Evolutionary conservation across 2,797 vertebrate species (phyloP).

Genomic region (Protonibea diacanthus): DNA sequence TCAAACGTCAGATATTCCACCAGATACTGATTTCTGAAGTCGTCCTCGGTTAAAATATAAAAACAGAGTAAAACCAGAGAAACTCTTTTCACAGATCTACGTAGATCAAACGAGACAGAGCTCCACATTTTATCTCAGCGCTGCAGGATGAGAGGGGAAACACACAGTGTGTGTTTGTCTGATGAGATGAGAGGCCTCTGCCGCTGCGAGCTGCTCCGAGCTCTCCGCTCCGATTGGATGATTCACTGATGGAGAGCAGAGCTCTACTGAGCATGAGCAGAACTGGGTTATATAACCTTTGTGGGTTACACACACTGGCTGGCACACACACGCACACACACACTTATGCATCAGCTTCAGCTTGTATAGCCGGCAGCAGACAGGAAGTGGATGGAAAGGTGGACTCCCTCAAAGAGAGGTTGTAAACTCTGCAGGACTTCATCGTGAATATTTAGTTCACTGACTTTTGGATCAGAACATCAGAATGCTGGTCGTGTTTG

Average conservation of each 20-base stretch:
- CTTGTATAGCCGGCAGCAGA: background rate
- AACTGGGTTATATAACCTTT: conserved; percentile 77
- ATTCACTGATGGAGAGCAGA: conserved; percentile 56
- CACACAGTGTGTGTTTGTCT: conserved; percentile 36
- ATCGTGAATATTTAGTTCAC: background rate
- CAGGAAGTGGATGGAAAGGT: background rate
- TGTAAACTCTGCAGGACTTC: background rate
- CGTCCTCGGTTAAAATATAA: too few species aligned
- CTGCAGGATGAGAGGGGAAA: conserved; percentile 12
- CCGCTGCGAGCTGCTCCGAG: conserved; percentile 39
- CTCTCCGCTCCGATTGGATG: conserved; percentile 58
- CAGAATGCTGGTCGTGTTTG: background rate
- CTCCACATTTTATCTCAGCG: background rate
- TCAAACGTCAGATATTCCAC: too few species aligned
- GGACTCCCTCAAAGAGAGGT: background rate
- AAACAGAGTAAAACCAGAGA: too few species aligned
- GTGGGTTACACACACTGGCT: conserved; percentile 68
- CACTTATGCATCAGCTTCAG: conserved; percentile 4
- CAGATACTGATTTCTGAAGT: too few species aligned
- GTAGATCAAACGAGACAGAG: background rate
- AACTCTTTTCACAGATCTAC: background rate
- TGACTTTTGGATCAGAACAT: background rate
- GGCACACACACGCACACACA: conserved; percentile 32
- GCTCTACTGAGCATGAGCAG: conserved; percentile 76
- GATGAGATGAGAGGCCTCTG: conserved; percentile 48